Conservation (phyloP, 2,888 invertebrate genomes). For the Bhutanitis thaidina region DNA sequence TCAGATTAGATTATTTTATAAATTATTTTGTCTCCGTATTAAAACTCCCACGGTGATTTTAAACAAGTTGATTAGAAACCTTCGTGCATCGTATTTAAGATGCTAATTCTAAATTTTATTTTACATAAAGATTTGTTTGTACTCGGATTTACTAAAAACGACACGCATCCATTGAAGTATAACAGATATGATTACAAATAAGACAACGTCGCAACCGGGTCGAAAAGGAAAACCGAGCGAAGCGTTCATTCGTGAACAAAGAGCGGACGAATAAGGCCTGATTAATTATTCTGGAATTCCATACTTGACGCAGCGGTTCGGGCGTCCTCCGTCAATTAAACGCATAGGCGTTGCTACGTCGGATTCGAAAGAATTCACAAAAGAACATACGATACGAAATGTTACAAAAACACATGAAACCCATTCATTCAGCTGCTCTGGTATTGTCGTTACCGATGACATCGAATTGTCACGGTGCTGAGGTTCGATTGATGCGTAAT, state of each 20-base stretch:
- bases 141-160: not conserved
- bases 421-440: not conserved
- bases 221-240: constrained; percentile 2
- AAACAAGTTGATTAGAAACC: too few species aligned
- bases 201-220: not conserved
- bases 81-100: too few species aligned
- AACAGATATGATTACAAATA: constrained; percentile 10
- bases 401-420: not conserved
- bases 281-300: constrained; percentile 10
- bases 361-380: not conserved
- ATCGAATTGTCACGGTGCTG: not conserved
- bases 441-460: constrained; percentile 1
- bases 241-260: constrained; percentile 7
- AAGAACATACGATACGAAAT: not conserved
- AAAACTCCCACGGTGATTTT: too few species aligned
- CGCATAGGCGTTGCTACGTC: not conserved
- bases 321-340: not conserved
- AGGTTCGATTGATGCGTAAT: too few species aligned
- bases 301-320: not conserved
- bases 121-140: not conserved
- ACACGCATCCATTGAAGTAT: not conserved
- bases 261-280: constrained; percentile 3
- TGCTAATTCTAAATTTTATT: too few species aligned
- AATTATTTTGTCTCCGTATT: too few species aligned
- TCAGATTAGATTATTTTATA: too few species aligned